A percentile compares a stretch with the other conserved stretches of the same genome.
Conservation (phyloP, 2,113 vertebrate genomes). For the Hypomesus transpacificus region DNA sequence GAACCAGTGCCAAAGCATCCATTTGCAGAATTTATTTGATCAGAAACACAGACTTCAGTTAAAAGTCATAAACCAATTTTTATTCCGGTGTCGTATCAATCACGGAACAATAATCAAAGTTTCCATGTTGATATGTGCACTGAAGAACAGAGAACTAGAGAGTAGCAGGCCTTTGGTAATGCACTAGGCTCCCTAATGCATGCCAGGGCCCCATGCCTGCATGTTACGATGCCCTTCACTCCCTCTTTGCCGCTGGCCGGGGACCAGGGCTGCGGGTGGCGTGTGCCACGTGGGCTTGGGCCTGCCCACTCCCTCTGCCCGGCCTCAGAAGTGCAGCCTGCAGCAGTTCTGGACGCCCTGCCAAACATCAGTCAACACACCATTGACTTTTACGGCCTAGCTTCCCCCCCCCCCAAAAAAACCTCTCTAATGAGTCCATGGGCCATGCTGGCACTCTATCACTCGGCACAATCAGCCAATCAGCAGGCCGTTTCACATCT, state of each 20-base stretch:
- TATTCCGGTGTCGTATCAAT: not conserved
- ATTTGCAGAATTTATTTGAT: not conserved
- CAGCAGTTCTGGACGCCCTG: slow-evolving; percentile 28
- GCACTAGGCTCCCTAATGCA: slow-evolving; percentile 16
- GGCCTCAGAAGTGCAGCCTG: slow-evolving; percentile 30
- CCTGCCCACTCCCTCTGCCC: slow-evolving; percentile 19
- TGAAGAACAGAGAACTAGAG: not conserved
- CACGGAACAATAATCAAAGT: not conserved
- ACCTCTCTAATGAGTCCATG: slow-evolving; percentile 40
- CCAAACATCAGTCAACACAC: slow-evolving; percentile 61
- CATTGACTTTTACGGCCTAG: slow-evolving; percentile 47
- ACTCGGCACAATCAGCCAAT: slow-evolving; percentile 29
- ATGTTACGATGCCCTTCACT: slow-evolving; percentile 36
- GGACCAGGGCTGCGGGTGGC: slow-evolving; percentile 51
- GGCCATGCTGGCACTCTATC: slow-evolving; percentile 32
- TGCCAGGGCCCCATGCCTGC: slow-evolving; percentile 31
- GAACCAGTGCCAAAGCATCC: not conserved
- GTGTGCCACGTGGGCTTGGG: slow-evolving; percentile 45
- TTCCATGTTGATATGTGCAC: not conserved
- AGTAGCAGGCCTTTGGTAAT: not conserved
- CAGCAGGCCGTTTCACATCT: slow-evolving; percentile 24
- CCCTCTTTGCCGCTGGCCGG: slow-evolving; percentile 25
- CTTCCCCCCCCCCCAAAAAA: slow-evolving; percentile 28
- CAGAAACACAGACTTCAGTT: not conserved
- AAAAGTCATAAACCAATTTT: not conserved